Evolutionary conservation across 2,113 vertebrate species (phyloP).

Genomic region (Spea multiplicata): DNA sequence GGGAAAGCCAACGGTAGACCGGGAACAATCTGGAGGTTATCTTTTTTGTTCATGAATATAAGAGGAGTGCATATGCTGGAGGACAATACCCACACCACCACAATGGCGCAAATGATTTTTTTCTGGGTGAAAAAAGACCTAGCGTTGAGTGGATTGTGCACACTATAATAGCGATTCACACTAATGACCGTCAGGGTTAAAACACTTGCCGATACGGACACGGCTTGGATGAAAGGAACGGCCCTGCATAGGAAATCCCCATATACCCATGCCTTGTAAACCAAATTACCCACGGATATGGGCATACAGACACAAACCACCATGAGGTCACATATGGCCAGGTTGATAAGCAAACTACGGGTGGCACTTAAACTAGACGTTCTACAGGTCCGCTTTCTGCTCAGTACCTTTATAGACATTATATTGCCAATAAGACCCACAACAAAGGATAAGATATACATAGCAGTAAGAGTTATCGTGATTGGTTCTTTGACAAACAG

Average conservation of each 20-base stretch:
- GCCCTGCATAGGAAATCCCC: slow-evolving; percentile 85
- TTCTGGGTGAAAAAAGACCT: slow-evolving; percentile 82
- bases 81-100: slow-evolving; percentile 80
- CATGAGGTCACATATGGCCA: slow-evolving; percentile 85
- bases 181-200: slow-evolving; percentile 87
- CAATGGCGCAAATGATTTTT: slow-evolving; percentile 75
- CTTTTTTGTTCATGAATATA: slow-evolving; percentile 79
- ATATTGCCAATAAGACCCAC: slow-evolving; percentile 83
- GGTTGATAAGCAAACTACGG: slow-evolving; percentile 80
- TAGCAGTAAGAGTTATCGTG: slow-evolving; percentile 76
- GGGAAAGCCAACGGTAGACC: slow-evolving; percentile 70
- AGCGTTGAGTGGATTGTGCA: slow-evolving; percentile 79
- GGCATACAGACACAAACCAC: slow-evolving; percentile 92
- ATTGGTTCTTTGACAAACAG: slow-evolving; percentile 78
- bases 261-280: slow-evolving; percentile 88
- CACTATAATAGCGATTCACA: slow-evolving; percentile 84
- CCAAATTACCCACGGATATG: slow-evolving; percentile 80
- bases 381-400: slow-evolving; percentile 65
- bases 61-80: slow-evolving; percentile 82
- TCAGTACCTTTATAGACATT: slow-evolving; percentile 82
- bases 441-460: slow-evolving; percentile 82
- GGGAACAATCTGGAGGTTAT: slow-evolving; percentile 74
- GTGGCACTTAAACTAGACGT: slow-evolving; percentile 79
- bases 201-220: slow-evolving; percentile 84
- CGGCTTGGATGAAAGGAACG: slow-evolving; percentile 84